These are phyloP conservation scores for Acrobasis suavella DNA, from an alignment of 2,888 invertebrate species.

Conservation along the genomic window DNA sequence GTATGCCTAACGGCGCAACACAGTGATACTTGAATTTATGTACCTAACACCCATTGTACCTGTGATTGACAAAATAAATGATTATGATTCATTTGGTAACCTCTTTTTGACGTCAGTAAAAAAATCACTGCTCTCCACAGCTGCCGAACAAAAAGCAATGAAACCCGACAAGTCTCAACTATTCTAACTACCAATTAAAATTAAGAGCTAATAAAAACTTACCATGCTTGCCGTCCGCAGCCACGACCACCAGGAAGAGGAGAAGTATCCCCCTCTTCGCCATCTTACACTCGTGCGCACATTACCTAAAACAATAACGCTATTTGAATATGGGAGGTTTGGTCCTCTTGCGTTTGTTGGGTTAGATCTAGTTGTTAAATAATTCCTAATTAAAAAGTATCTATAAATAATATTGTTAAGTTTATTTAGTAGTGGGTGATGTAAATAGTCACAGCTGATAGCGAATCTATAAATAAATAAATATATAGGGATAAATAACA, in stretches of 20 bases:
- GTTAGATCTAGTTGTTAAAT: not conserved
- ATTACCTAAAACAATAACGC: conserved; percentile 80
- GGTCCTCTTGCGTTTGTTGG: not conserved
- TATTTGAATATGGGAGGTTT: conserved; percentile 54
- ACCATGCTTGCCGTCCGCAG: conserved; percentile 72
- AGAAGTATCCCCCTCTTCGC: conserved; percentile 72
- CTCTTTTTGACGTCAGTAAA: not conserved
- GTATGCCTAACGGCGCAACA: too few relatives aligned
- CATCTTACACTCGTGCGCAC: conserved; percentile 68
- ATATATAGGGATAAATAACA: too few relatives aligned
- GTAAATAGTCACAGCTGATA: too few relatives aligned
- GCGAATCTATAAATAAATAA: too few relatives aligned
- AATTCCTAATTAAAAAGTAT: not conserved
- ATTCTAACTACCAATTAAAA: conserved; percentile 13
- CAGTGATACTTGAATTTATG: too few relatives aligned
- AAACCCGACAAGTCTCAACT: conserved; percentile 9
- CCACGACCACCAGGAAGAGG: conserved; percentile 77
- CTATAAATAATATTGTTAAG: not conserved
- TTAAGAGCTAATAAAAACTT: conserved; percentile 40
- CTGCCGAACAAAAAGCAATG: conserved; percentile 1
- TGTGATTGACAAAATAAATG: too few relatives aligned
- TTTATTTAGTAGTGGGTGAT: too few relatives aligned
- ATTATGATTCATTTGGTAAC: too few relatives aligned
- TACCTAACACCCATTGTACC: too few relatives aligned
- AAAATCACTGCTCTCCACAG: not conserved